Base-by-base conservation (phyloP, 2,113 vertebrate genomes). In the Oryzias woworae region DNA sequence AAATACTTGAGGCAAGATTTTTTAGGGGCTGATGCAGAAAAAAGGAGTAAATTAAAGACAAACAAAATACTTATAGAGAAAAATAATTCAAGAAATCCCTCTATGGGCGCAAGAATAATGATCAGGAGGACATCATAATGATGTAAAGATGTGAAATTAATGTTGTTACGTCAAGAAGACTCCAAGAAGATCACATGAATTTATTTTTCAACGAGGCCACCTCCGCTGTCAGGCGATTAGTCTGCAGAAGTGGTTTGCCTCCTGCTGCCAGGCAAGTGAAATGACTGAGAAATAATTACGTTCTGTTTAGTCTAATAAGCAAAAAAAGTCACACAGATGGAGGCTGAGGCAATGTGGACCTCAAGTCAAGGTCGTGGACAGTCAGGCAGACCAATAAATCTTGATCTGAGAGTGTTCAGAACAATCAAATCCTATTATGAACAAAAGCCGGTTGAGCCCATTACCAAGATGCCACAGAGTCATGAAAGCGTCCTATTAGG, bases 221-320 rank as follows among this genome's bases (percentile, higher is more conserved):
- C 77, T 46, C 65, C 57, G 58, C 53, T 58, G 61, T 62, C 67
- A 66, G 61, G 58, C 16, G 54, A 77, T 84, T 83, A 77, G 75
- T 78, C 71, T 77, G 66, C 65, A 62, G 58, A 62, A 77, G 62
- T 56, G 75, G 54, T 75, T 75, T 71, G 69, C 73, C 45, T 87
- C 75, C 74, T 59, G 64, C 78, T 66, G 75, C 75, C 66, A 60
- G 61, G 66, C n/a, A 59, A 78, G 68, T 79, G 66, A 61, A 90
- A 91, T 66, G 58, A 66, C 71, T 62, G 66, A 65, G 66, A 81
- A 81, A 86, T 86, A 85, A 89, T 86, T 81, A 83, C 78, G 68
- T 72, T 75, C 56, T 69, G 65, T 61, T 78, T 72, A 68, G 65
- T 69, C 73, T 81, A 86, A 80, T 79, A 78, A 83, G 68, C 69